A percentile compares a stretch with the other conserved stretches of the same genome.
Conservation (phyloP, 2,888 invertebrate genomes). For the Mallateleia sp. region DNA sequence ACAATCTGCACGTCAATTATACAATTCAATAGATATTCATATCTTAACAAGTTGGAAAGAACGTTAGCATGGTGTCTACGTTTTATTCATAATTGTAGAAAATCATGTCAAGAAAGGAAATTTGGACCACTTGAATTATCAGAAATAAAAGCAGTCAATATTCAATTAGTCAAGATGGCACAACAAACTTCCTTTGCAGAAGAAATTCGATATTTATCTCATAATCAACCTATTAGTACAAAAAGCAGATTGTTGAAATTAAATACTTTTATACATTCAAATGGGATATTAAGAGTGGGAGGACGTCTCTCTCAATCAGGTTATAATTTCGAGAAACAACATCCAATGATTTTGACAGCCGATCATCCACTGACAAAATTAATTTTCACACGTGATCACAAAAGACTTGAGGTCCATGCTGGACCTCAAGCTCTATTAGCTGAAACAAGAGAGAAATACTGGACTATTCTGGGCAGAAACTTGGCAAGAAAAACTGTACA, state of each 20-base stretch:
- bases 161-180: background rate
- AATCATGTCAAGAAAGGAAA: background rate
- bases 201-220: background rate
- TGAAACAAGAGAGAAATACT: background rate
- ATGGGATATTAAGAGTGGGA: slow-evolving; percentile 10
- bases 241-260: background rate
- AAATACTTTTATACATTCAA: slow-evolving; percentile 2
- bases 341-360: background rate
- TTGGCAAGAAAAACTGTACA: slow-evolving; percentile 57
- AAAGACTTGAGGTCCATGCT: background rate
- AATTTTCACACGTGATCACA: background rate
- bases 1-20: background rate
- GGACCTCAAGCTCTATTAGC: slow-evolving; percentile 21
- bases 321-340: background rate
- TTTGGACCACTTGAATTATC: background rate
- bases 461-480: slow-evolving; percentile 30
- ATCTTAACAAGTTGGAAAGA: background rate
- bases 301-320: background rate
- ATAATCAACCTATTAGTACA: background rate
- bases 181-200: background rate
- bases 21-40: slow-evolving; percentile 9
- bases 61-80: background rate
- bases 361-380: background rate
- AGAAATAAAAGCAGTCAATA: background rate
- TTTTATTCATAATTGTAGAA: background rate